Percentiles rank a stretch among this genome's conserved stretches.
Evolutionary conservation across 2,113 vertebrate genomes (phyloP).

Genomic region (Gasterosteus aculeatus): DNA sequence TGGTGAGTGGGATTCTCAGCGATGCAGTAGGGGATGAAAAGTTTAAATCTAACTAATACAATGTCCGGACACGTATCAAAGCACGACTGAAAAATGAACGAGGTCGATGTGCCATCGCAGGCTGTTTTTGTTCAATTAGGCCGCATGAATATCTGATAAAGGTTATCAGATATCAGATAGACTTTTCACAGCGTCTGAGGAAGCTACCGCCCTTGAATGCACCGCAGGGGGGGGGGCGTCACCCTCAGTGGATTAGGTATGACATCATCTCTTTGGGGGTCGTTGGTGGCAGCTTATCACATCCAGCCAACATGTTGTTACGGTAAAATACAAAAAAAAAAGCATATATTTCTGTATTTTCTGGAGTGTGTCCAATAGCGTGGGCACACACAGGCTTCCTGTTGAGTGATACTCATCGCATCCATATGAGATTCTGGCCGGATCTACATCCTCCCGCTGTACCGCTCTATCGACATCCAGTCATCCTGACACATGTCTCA

Average conservation of each 20-base stretch:
- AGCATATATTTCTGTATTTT: constrained; percentile 17
- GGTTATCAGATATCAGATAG: constrained; percentile 40
- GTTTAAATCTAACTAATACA: neutral
- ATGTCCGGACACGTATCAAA: constrained; percentile 2
- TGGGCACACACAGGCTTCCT: constrained; percentile 11
- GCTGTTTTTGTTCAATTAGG: constrained; percentile 56
- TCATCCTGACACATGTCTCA: constrained; percentile 72
- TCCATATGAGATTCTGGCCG: constrained; percentile 45
- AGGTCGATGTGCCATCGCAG: constrained; percentile 40
- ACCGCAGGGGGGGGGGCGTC: neutral
- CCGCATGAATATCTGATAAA: constrained; percentile 55
- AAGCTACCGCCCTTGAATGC: constrained; percentile 11
- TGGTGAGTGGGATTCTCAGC: neutral
- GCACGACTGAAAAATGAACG: constrained; percentile 26
- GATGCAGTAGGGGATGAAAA: too few relatives aligned
- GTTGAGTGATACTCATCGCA: constrained; percentile 59
- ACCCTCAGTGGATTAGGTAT: constrained; percentile 21
- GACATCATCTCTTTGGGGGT: constrained; percentile 21
- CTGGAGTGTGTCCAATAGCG: constrained; percentile 20
- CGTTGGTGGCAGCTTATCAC: constrained; percentile 11
- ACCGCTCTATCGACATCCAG: constrained; percentile 68
- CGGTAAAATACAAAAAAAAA: constrained; percentile 3
- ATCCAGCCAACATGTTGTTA: constrained; percentile 21
- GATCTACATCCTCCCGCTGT: constrained; percentile 38
- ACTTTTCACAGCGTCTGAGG: neutral